A percentile compares a stretch with the other conserved stretches of the same genome.
These are phyloP conservation scores for Eupithecia abbreviata DNA, from an alignment of 2,888 invertebrate species.

Conservation along the genomic window DNA sequence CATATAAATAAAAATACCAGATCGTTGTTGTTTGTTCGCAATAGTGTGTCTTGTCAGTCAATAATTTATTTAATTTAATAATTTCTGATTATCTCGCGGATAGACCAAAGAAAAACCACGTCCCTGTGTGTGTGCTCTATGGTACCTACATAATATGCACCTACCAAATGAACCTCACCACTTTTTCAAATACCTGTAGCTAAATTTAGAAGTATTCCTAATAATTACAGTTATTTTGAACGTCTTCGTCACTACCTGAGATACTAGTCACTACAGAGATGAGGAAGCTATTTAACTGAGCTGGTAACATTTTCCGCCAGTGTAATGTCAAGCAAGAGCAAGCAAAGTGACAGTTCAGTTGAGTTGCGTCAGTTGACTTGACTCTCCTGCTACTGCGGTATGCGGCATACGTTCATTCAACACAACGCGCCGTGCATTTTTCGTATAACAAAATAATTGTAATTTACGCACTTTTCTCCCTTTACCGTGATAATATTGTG, in stretches of 20 bases:
- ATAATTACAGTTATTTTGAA: not conserved
- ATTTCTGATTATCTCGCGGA: not conserved
- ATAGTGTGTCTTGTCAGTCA: not conserved
- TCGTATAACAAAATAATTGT: conserved; percentile 55
- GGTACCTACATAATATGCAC: no score
- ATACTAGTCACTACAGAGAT: not conserved
- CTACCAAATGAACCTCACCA: not conserved
- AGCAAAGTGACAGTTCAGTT: conserved; percentile 8
- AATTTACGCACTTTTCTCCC: conserved; percentile 69
- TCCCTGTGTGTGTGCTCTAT: no score
- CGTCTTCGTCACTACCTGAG: not conserved
- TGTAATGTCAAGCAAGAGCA: not conserved
- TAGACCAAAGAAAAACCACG: not conserved
- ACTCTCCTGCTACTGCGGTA: conserved; percentile 67
- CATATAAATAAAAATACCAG: no score
- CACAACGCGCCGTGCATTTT: conserved; percentile 45
- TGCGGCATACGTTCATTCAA: conserved; percentile 60
- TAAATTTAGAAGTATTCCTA: not conserved
- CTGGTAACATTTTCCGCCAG: conserved; percentile 47
- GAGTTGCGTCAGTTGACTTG: conserved; percentile 19
- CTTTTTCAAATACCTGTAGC: not conserved
- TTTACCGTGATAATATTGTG: conserved; percentile 54
- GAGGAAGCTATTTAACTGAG: not conserved
- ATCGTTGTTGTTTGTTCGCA: not conserved
- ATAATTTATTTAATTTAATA: not conserved